Base-by-base conservation (phyloP, 2,113 vertebrate species). In the Mionectes macconnelli region DNA sequence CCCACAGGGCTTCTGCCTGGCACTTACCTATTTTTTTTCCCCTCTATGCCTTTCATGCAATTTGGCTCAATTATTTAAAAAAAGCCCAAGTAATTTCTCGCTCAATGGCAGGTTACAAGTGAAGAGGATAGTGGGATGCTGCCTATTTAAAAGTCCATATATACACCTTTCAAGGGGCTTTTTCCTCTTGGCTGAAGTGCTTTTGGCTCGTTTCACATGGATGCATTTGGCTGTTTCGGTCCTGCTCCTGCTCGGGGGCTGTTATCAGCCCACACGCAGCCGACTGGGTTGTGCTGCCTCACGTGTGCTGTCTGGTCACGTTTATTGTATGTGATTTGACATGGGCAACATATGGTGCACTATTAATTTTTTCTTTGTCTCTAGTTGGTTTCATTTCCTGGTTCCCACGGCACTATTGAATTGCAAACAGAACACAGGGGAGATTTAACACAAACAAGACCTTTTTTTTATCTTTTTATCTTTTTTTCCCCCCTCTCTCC, bases 361-460 rank as follows among this genome's bases (percentile, higher is more conserved):
- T 62, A 89, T 94, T 95, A 80, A 77, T 95, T 95, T 97, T 97
- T 84, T 75, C 85, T 91, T 97, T 94, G 89, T 91, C 86, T 94
- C 74, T 84, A 21, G 50, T 86, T 86, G 93, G 47, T 93, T 95
- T 94, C 83, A 87, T 91, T 93, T 91, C 94, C 94, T 96, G 88
- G 83, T 97, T 97, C 89, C 83, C 96, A 94, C 88, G 66, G 93
- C 84, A 79, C 81, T 64, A 69, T 64, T 80, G 93, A 94, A 69
- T 94, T 93, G 91, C 87, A 92, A 83, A 90, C 0, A 27, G 76
- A 93, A 90, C 45, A 64, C 76, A 75, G 96, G 88, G 92, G 87
- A 89, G 80, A 66, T 85, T 85, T 93, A 94, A 92, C 79, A 82
- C 77, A 95, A 94, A 94, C 94, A 95, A 93, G 87, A 39, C 60